Conservation (phyloP, 2,113 vertebrate species). For the Petaurus breviceps region DNA sequence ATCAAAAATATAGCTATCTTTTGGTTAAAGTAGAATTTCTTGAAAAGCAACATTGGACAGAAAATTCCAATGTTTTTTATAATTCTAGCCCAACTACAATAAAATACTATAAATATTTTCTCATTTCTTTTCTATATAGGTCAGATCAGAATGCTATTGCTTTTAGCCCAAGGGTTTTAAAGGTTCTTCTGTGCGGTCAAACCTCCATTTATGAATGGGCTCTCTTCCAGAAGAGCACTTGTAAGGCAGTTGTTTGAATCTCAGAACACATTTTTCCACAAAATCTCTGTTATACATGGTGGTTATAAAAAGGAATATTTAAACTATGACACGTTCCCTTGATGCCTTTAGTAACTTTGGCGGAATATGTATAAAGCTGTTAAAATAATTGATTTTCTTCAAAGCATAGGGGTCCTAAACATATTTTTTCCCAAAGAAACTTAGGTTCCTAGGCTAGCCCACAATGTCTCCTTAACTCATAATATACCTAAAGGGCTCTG, state of each 20-base stretch:
- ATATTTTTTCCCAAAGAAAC: not conserved
- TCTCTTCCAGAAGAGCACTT: not conserved
- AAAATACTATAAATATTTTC: not conserved
- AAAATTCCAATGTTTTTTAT: slow-evolving; percentile 7
- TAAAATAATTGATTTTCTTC: not conserved
- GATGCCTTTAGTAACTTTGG: not conserved
- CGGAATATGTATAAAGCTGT: not conserved
- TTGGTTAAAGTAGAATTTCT: not conserved
- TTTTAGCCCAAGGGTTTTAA: not conserved
- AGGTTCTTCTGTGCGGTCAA: not conserved
- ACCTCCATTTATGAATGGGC: not conserved
- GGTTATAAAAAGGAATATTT: not conserved
- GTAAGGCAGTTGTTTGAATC: not conserved
- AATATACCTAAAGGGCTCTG: not conserved
- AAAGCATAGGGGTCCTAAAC: not conserved
- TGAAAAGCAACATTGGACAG: not conserved
- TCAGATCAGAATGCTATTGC: slow-evolving; percentile 8
- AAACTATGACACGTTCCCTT: not conserved
- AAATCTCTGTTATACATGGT: not conserved
- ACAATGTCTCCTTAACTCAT: not conserved
- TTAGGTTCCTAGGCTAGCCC: not conserved
- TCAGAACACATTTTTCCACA: not conserved
- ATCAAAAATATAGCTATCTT: not conserved
- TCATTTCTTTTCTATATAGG: not conserved
- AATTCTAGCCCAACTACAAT: slow-evolving; percentile 12